phyloP scores from a whole-genome alignment of 2,797 vertebrate species.

The Martes flavigula region DNA sequence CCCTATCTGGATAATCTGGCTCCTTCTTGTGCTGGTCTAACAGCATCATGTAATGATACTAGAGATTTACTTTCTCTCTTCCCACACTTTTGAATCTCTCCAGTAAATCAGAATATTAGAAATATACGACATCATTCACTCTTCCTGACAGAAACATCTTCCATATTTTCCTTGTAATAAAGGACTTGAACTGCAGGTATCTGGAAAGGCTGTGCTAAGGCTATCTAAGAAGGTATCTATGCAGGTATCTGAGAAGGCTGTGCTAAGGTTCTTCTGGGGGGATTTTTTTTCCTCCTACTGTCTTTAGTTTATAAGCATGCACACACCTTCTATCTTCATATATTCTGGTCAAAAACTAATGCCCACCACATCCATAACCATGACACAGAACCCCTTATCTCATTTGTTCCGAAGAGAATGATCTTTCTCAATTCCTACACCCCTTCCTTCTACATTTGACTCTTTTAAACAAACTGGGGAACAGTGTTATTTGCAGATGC shows the following conservation, averaged over 20 bases:
- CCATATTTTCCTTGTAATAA: constrained; percentile 53
- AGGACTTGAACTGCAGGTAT: background rate
- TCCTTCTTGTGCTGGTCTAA: background rate
- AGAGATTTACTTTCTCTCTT: background rate
- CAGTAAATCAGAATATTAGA: background rate
- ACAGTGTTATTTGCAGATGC: too few relatives aligned
- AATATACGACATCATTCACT: background rate
- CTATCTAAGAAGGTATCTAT: background rate
- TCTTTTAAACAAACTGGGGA: background rate
- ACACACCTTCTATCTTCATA: background rate
- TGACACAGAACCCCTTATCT: background rate
- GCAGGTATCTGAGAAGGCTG: background rate
- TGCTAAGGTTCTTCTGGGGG: background rate
- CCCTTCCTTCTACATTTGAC: background rate
- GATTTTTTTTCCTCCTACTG: background rate
- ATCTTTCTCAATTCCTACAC: background rate
- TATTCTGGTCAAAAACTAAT: background rate
- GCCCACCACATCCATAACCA: background rate
- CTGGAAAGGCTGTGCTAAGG: background rate
- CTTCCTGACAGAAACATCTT: background rate
- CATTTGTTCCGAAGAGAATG: background rate
- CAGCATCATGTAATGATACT: background rate
- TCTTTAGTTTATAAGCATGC: background rate
- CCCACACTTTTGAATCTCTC: background rate
- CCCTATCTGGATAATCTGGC: background rate